These are phyloP conservation scores for Scyliorhinus canicula DNA, from an alignment of 2,797 vertebrate genomes.

Conservation along the genomic window DNA sequence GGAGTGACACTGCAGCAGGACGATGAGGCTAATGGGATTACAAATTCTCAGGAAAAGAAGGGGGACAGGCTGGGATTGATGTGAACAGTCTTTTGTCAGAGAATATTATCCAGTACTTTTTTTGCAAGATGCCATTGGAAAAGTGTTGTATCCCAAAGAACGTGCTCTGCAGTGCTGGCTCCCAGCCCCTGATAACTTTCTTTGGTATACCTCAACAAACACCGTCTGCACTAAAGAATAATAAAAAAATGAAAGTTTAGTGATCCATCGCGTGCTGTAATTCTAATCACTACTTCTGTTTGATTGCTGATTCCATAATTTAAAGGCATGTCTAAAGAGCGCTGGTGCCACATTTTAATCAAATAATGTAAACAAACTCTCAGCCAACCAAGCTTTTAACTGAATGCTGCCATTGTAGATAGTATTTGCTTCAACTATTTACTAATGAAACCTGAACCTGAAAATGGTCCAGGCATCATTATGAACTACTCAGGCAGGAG, in stretches of 20 bases:
- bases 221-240: not conserved
- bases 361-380: not conserved
- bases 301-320: too few relatives aligned
- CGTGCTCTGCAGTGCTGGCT: not conserved
- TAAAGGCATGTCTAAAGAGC: too few relatives aligned
- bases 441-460: not conserved
- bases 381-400: not conserved
- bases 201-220: not conserved
- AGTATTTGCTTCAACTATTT: not conserved
- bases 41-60: too few relatives aligned
- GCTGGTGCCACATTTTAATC: not conserved
- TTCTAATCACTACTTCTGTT: not conserved
- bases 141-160: not conserved
- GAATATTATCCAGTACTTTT: too few relatives aligned
- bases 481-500: not conserved
- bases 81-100: too few relatives aligned
- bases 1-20: not conserved
- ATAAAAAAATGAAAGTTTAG: not conserved
- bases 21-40: not conserved
- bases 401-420: not conserved
- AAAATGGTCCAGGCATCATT: not conserved
- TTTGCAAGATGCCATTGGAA: too few relatives aligned
- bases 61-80: too few relatives aligned
- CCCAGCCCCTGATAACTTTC: not conserved
- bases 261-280: not conserved